phyloP scores from a whole-genome alignment of 2,888 invertebrate genomes.

The Shargacucullia verbasci region DNA sequence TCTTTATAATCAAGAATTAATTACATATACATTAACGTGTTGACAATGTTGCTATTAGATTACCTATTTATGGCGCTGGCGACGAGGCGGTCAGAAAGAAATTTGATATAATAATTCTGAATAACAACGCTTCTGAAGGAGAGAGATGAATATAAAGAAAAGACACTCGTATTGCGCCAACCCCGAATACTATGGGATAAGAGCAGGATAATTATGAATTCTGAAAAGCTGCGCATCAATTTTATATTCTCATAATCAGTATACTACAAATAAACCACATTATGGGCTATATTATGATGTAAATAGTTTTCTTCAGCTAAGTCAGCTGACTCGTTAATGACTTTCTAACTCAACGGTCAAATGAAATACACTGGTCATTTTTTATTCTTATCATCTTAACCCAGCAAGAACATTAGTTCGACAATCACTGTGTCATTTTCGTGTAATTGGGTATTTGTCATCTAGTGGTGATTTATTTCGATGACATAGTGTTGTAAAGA shows the following conservation, averaged over 20 bases:
- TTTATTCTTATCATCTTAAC: constrained; percentile 20
- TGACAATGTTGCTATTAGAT: constrained; percentile 12
- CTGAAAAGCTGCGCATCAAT: constrained; percentile 7
- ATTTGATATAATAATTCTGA: too few species aligned
- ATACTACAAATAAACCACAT: neutral
- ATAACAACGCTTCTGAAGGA: too few species aligned
- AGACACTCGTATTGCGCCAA: too few species aligned
- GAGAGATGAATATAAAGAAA: too few species aligned
- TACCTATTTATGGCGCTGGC: too few species aligned
- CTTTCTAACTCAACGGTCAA: constrained; percentile 52
- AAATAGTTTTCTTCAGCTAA: constrained; percentile 24
- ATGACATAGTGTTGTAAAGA: constrained; percentile 60
- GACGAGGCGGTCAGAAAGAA: too few species aligned
- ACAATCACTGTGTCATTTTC: constrained; percentile 41
- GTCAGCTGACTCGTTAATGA: constrained; percentile 38
- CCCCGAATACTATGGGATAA: too few species aligned
- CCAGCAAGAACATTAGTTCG: constrained; percentile 30
- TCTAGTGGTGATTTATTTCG: constrained; percentile 61
- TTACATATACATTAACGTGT: constrained; percentile 1
- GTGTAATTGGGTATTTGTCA: constrained; percentile 29
- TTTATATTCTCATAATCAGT: constrained; percentile 14
- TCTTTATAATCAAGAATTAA: constrained; percentile 6
- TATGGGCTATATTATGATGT: constrained; percentile 7
- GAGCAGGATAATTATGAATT: neutral
- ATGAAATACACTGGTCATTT: constrained; percentile 16